A percentile compares a stretch with the other conserved stretches of the same genome.
Evolutionary conservation across 2,888 invertebrate genomes (phyloP).

Genomic region (Melanostoma mellinum): DNA sequence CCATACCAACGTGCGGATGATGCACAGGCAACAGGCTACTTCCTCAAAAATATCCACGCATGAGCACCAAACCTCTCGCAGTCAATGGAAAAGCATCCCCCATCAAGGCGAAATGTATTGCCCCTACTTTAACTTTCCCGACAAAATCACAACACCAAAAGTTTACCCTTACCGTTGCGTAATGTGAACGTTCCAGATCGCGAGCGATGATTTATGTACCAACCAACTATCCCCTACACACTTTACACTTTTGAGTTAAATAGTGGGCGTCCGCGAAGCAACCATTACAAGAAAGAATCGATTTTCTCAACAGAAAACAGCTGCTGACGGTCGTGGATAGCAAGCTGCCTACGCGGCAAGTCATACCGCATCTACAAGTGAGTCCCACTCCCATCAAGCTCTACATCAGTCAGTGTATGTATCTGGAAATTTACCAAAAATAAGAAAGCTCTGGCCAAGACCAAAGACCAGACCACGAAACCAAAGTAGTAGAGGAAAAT

Average conservation of each 20-base stretch:
- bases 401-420: background rate
- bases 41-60: constrained; percentile 33
- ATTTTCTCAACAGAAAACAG: constrained; percentile 63
- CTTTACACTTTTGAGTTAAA: constrained; percentile 4
- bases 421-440: constrained; percentile 30
- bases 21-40: constrained; percentile 67
- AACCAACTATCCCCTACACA: constrained; percentile 6
- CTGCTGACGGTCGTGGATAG: constrained; percentile 41
- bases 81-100: constrained; percentile 39
- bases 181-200: constrained; percentile 57
- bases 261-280: background rate
- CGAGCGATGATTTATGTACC: constrained; percentile 27
- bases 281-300: constrained; percentile 43
- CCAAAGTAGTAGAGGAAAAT: constrained; percentile 45
- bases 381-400: constrained; percentile 43
- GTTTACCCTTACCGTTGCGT: constrained; percentile 31
- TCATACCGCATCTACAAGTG: constrained; percentile 65
- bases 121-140: constrained; percentile 39
- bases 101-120: constrained; percentile 54
- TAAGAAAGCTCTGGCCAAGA: background rate
- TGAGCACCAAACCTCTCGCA: constrained; percentile 16
- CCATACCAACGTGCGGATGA: constrained; percentile 40
- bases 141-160: constrained; percentile 19
- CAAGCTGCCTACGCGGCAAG: constrained; percentile 57
- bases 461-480: constrained; percentile 10